Evolutionary conservation across 2,113 vertebrate genomes (phyloP).

Genomic region (Rhinichthys klamathensis): DNA sequence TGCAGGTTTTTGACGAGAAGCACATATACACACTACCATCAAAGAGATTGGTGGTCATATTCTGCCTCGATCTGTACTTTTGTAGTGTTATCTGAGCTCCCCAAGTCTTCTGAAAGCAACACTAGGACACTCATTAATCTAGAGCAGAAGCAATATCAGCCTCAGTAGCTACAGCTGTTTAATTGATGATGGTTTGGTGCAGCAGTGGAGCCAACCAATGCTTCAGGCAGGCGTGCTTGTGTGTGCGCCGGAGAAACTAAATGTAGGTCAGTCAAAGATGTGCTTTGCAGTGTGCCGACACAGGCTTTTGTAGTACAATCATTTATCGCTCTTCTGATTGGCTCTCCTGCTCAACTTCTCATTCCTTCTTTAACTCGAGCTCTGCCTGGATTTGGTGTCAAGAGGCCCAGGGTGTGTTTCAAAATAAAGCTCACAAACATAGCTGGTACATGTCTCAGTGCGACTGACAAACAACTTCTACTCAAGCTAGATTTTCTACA

Average conservation of each 20-base stretch:
- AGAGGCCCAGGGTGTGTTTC: constrained; percentile 41
- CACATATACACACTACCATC: background rate
- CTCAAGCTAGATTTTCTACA: background rate
- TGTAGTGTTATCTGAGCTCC: background rate
- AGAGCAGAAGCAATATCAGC: constrained; percentile 13
- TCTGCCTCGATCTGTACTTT: background rate
- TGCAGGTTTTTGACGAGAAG: background rate
- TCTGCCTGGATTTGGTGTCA: constrained; percentile 28
- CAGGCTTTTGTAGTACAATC: constrained; percentile 34
- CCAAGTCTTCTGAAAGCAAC: background rate
- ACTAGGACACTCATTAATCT: constrained; percentile 1
- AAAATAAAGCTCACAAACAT: constrained; percentile 27
- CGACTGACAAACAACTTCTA: background rate
- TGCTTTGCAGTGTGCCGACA: constrained; percentile 49
- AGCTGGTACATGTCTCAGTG: background rate
- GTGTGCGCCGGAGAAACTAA: constrained; percentile 39
- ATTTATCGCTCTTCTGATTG: constrained; percentile 50
- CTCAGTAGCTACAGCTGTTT: constrained; percentile 22
- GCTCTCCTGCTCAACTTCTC: constrained; percentile 24
- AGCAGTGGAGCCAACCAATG: constrained; percentile 43
- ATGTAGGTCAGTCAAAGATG: constrained; percentile 64
- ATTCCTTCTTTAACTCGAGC: constrained; percentile 35
- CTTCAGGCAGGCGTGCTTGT: constrained; percentile 27
- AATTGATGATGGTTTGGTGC: constrained; percentile 34
- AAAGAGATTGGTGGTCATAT: background rate